Percentiles rank a stretch among this genome's conserved stretches.
These are phyloP conservation scores for Nothobranchius furzeri DNA, from an alignment of 2,113 vertebrate genomes.

Conservation along the genomic window DNA sequence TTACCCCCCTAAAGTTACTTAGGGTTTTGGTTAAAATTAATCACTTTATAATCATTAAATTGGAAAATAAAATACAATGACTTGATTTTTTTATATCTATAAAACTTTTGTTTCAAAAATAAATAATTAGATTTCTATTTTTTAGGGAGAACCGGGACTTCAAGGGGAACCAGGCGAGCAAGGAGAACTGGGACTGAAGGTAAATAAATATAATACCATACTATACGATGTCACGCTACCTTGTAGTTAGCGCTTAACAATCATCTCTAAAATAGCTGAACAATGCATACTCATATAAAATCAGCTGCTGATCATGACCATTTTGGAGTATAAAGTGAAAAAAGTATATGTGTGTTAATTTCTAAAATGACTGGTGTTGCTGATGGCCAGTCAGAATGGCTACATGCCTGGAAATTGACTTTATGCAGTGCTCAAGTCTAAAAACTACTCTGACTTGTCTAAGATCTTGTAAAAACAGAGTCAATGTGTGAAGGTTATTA, in stretches of 20 bases:
- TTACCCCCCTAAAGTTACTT: background rate
- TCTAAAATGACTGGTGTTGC: background rate
- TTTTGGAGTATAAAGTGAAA: no score
- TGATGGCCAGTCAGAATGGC: background rate
- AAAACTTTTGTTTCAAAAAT: background rate
- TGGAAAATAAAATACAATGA: rapidly evolving
- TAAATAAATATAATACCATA: slow-evolving; percentile 28
- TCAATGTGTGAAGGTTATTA: no score
- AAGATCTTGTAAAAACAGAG: no score
- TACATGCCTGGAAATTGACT: background rate
- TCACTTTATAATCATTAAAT: background rate
- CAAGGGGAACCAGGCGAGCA: slow-evolving; percentile 65
- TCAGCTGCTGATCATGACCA: no score
- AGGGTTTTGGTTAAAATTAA: background rate
- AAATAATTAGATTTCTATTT: background rate
- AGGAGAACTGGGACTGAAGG: slow-evolving; percentile 69
- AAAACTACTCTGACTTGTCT: no score
- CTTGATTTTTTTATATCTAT: background rate
- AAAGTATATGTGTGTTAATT: no score
- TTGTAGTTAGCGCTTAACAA: no score
- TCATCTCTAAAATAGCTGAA: no score
- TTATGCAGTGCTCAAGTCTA: no score
- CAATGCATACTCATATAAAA: no score
- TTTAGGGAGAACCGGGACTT: slow-evolving; percentile 74
- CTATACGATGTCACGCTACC: background rate